Evolutionary conservation across 1,140 invertebrate species (phyloP).

Genomic region (Drosophila ananassae): DNA sequence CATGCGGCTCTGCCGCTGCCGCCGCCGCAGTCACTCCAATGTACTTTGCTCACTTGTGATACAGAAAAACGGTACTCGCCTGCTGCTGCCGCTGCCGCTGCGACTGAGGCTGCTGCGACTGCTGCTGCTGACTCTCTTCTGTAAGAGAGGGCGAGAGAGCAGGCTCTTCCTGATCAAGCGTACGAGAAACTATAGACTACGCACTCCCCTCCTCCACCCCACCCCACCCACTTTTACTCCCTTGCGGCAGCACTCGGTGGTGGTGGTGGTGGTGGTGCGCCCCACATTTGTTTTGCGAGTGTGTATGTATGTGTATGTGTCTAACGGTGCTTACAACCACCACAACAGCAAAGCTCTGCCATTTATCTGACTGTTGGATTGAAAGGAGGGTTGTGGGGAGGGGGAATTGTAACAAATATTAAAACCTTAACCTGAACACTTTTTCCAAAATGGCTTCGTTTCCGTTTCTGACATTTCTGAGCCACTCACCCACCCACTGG

Average conservation of each 20-base stretch:
- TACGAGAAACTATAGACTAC: constrained; percentile 34
- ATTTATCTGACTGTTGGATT: constrained; percentile 55
- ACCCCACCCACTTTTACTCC: constrained; percentile 54
- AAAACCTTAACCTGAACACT: constrained; percentile 66
- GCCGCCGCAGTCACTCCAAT: constrained; percentile 10
- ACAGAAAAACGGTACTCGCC: constrained; percentile 55
- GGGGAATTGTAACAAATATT: constrained; percentile 32
- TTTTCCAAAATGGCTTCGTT: constrained; percentile 74
- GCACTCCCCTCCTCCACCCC: neutral
- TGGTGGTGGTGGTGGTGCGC: constrained; percentile 51
- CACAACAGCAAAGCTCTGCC: constrained; percentile 67
- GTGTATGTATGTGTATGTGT: constrained; percentile 34
- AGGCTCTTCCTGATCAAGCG: constrained; percentile 47
- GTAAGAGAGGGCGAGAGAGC: constrained; percentile 30
- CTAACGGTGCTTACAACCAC: constrained; percentile 58
- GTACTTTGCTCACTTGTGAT: constrained; percentile 58
- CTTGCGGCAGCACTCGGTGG: constrained; percentile 23
- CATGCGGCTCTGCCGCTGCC: constrained; percentile 37
- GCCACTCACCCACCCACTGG: constrained; percentile 4
- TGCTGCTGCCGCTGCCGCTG: neutral
- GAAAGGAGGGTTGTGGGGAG: no score
- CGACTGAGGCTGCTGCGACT: neutral
- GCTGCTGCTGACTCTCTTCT: constrained; percentile 19
- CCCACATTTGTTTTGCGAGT: constrained; percentile 55
- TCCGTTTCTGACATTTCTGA: constrained; percentile 21